phyloP scores from a whole-genome alignment of 2,888 invertebrate genomes.

The Apodemia hepburni region DNA sequence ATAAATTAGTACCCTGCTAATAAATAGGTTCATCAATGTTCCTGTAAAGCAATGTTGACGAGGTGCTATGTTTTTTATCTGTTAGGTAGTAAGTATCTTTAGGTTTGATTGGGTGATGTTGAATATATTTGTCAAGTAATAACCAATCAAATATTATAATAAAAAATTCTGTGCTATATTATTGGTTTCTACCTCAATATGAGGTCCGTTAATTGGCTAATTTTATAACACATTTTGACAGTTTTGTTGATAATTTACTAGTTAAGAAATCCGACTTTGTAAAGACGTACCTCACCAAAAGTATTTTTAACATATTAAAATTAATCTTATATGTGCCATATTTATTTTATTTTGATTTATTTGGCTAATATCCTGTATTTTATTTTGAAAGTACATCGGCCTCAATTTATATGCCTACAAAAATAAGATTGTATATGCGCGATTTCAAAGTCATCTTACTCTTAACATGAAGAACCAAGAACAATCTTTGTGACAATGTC shows the following conservation, averaged over 20 bases:
- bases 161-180: slow-evolving; percentile 14
- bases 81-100: not conserved
- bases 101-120: not conserved
- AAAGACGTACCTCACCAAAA: slow-evolving; percentile 21
- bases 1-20: not conserved
- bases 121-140: not conserved
- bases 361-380: not conserved
- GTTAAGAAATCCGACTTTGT: slow-evolving; percentile 10
- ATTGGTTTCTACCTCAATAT: slow-evolving; percentile 26
- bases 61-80: not conserved
- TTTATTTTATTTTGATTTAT: not conserved
- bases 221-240: slow-evolving; percentile 25
- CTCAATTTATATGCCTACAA: not conserved
- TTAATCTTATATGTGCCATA: not conserved
- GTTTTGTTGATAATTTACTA: slow-evolving; percentile 35
- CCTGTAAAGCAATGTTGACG: not conserved
- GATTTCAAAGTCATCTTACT: slow-evolving; percentile 48
- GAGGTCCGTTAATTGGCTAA: not conserved
- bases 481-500: slow-evolving; percentile 74
- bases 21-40: not conserved
- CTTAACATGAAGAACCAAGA: slow-evolving; percentile 51
- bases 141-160: not conserved
- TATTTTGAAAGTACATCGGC: not conserved
- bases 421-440: slow-evolving; percentile 18
- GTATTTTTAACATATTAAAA: slow-evolving; percentile 7